phyloP scores from a whole-genome alignment of 2,888 invertebrate genomes.

The Meiosimyza decipiens region DNA sequence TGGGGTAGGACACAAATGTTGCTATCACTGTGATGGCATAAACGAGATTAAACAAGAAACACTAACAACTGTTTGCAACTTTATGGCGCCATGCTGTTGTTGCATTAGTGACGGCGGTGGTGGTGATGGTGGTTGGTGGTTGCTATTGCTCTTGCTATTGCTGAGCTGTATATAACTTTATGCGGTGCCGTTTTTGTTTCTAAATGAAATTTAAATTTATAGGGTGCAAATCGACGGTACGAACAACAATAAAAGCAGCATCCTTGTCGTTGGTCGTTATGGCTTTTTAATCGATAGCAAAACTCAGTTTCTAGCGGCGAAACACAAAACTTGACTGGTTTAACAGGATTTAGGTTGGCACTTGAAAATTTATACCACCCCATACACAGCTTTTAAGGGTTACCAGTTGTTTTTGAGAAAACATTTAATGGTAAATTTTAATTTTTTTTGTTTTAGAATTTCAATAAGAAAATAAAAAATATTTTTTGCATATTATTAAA shows the following conservation, averaged over 20 bases:
- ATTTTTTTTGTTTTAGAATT: too few species aligned
- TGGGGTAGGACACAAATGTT: background rate
- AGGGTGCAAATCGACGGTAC: conserved; percentile 3
- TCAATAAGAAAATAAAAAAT: too few species aligned
- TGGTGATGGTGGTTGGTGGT: conserved; percentile 7
- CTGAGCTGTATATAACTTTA: background rate
- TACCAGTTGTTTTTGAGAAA: background rate
- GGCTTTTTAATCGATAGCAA: conserved; percentile 33
- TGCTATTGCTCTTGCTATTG: background rate
- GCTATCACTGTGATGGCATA: background rate
- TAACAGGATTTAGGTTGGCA: too few species aligned
- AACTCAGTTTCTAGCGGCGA: too few species aligned
- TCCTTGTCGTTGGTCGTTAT: conserved; percentile 18
- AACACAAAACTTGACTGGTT: too few species aligned
- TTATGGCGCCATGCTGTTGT: conserved; percentile 18
- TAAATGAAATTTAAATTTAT: conserved; percentile 1
- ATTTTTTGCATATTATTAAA: too few species aligned
- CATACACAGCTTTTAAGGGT: background rate
- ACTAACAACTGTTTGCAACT: background rate
- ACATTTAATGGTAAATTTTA: too few species aligned
- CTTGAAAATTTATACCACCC: too few species aligned
- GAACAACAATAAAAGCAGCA: background rate
- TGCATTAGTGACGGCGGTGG: too few species aligned
- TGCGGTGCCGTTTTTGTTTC: background rate
- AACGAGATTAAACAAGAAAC: background rate